phyloP scores from a whole-genome alignment of 1,140 invertebrate species.

The Pemphigus obesinymphae region DNA sequence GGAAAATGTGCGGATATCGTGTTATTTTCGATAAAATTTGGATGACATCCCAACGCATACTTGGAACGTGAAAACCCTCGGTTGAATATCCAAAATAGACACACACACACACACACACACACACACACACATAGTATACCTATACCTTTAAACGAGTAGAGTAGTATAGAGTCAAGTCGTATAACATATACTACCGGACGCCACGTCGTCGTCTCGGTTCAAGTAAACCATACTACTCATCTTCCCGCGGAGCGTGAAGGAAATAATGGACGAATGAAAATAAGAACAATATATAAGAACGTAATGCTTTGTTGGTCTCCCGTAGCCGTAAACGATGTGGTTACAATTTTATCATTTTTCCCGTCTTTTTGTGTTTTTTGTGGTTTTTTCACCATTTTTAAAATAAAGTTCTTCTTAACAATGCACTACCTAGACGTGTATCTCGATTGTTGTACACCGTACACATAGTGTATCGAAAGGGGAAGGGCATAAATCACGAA shows the following conservation, averaged over 20 bases:
- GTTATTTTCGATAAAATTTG: not conserved
- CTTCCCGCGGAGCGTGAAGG: not conserved
- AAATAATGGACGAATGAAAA: conserved; percentile 16
- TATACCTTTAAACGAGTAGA: not conserved
- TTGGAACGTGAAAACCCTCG: not conserved
- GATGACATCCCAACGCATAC: not conserved
- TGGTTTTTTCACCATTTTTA: not conserved
- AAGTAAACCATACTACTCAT: not conserved
- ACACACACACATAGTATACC: too few species aligned
- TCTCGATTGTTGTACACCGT: not conserved
- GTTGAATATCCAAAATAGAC: conserved; percentile 21
- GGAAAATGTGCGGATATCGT: too few species aligned
- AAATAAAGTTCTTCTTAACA: not conserved
- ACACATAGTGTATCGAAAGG: too few species aligned
- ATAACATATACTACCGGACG: too few species aligned
- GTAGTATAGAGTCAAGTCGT: too few species aligned
- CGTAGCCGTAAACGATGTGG: not conserved
- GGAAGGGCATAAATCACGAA: not conserved
- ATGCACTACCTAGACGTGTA: not conserved
- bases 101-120: not conserved
- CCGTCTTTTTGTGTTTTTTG: not conserved
- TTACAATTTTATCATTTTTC: not conserved
- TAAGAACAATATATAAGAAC: conserved; percentile 5
- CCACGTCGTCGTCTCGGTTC: conserved; percentile 11
- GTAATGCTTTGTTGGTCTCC: conserved; percentile 16